Base-by-base conservation (phyloP, 2,888 invertebrate genomes). In the Pteria penguin region DNA sequence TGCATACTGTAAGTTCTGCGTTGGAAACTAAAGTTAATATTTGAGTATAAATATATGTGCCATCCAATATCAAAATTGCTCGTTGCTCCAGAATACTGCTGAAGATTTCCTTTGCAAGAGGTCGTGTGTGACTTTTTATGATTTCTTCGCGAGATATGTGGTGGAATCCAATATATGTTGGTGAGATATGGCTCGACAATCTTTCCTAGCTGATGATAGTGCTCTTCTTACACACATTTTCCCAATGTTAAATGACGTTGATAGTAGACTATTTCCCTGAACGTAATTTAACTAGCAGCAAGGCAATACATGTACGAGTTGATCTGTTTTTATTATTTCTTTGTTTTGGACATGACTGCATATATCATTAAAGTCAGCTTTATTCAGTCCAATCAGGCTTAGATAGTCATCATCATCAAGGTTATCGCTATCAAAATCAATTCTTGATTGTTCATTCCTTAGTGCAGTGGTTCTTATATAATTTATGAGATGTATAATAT, bases 11-110 rank as follows among this genome's bases (percentile, higher is more conserved):
- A n/a, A n/a, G n/a, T n/a, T n/a, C n/a, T n/a, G n/a, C n/a, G n/a
- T n/a, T n/a, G n/a, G n/a, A n/a, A n/a, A n/a, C n/a, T 26, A 67
- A 60, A 18, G 32, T 29, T n/a, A 60, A 62, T 27, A 66, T 66
- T 29, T 72, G 60, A 45, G 67, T 72, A 22, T 45, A 72, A n/a
- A 72, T 45, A 22, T 72, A 72, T 4, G 72, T 72, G 1, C 72
- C 72, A 58, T 66, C 72, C 22, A 36, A 36, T n/a, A 73, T 61
- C 14, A 73, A 26, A 22, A 73, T 67, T n/a, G 32, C 67, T 32
- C 67, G 67, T 4, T 29, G 52, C n/a, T 66, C 11, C 8, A 61
- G 18, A 11, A 31, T 32, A 73, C 60, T 52, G 11, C 73, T 62
- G 27, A 73, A 73, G 2, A 73, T 27, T 54, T 73, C 73, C 31